Evolutionary conservation across 2,113 vertebrate genomes (phyloP), one percentile per base, ranked within the genome.

Genomic region (Mohoua ochrocephala): DNA sequence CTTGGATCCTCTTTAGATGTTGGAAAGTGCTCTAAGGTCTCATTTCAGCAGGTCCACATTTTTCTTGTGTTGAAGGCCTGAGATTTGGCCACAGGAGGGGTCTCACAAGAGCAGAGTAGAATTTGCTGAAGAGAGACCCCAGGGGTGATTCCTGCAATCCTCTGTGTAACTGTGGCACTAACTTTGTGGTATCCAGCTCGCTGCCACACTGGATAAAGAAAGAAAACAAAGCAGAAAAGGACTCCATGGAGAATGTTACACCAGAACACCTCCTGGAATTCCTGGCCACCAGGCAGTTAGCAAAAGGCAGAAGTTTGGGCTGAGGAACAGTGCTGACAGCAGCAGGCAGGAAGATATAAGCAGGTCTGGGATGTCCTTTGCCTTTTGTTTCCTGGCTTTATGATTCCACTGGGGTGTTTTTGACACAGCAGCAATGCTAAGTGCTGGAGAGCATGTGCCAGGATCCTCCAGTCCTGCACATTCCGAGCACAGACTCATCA

Each of bases 361-460:
- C 30, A 30, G 30, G 24, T 26, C 33, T 81, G 41, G 17, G 70
- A 64, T 2, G 1, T 73, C 41, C 53, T 91, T 80, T 52, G 20
- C 65, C 67, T 91, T 91, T 74, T 57, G 15, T 69, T 56, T n/a
- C n/a, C 65, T n/a, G n/a, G 15, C 57, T 91, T 82, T 53, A 49
- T 84, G 16, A 41, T 60, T 85, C 53, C 39, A 6, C 45, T 59
- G 90, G 39, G 33, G 5, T 47, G 42, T 77, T 91, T 54, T 57
- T 94, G 74, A 79, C 54, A 30, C 67, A 77, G 77, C 77, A 69
- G 74, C 75, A 73, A 39, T 5, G 7, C 39, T 83, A 74, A 81
- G 26, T 85, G 69, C 80, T 81, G 64, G 41, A 35, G 71, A 75
- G 20, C 13, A n/a, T 64, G 3, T 70, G 52, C 84, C 53, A 63